These are phyloP conservation scores for Euwallacea similis DNA, from an alignment of 1,140 invertebrate genomes.

Conservation along the genomic window DNA sequence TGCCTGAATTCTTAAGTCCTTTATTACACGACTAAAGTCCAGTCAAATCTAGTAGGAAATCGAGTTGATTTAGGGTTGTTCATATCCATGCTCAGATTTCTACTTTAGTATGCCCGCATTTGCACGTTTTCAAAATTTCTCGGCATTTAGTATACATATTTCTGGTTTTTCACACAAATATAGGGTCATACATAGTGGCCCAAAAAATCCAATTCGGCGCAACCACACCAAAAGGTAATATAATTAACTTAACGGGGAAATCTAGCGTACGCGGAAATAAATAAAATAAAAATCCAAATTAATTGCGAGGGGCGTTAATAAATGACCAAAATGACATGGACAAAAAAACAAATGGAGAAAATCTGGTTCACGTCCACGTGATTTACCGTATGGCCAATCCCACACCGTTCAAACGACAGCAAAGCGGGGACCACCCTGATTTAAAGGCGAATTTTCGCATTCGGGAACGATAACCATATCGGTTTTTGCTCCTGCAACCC, in stretches of 20 bases:
- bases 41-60: too few species aligned
- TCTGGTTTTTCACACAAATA: too few species aligned
- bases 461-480: too few species aligned
- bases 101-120: too few species aligned
- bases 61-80: too few species aligned
- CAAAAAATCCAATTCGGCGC: not conserved
- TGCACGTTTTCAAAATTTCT: too few species aligned
- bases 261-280: not conserved
- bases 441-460: not conserved
- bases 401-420: slow-evolving; percentile 36
- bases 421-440: slow-evolving; percentile 33
- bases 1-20: too few species aligned
- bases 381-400: slow-evolving; percentile 37
- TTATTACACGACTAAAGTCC: too few species aligned
- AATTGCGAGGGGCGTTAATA: slow-evolving; percentile 31
- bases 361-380: slow-evolving; percentile 37
- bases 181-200: not conserved
- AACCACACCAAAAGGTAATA: not conserved
- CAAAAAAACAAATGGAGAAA: slow-evolving; percentile 36
- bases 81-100: too few species aligned
- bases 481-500: not conserved
- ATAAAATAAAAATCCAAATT: slow-evolving; percentile 29
- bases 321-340: slow-evolving; percentile 31
- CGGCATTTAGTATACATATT: too few species aligned
- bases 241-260: slow-evolving; percentile 6